A percentile compares a stretch with the other conserved stretches of the same genome.
phyloP scores from a whole-genome alignment of 1,140 invertebrate genomes.

The Propsilocerus akamusi region DNA sequence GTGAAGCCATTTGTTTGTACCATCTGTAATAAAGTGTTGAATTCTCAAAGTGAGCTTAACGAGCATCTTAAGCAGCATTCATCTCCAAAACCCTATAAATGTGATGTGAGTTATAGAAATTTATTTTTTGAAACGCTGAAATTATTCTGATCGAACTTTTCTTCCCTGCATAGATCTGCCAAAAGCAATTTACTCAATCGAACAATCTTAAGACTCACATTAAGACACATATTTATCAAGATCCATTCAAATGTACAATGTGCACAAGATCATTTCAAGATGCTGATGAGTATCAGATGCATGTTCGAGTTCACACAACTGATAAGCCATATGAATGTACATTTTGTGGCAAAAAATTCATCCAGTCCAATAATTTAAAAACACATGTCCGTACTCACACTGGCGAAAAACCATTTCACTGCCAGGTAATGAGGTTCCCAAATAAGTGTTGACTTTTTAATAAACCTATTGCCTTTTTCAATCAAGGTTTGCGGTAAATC shows the following conservation, averaged over 20 bases:
- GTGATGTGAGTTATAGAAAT: slow-evolving; percentile 35
- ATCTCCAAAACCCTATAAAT: slow-evolving; percentile 41
- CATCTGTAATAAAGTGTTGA: slow-evolving; percentile 27
- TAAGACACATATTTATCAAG: background rate
- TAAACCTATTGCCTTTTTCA: too few relatives aligned
- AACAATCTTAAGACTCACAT: background rate
- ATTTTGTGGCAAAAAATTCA: background rate
- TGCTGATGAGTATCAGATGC: background rate
- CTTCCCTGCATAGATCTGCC: background rate
- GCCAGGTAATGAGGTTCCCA: too few relatives aligned
- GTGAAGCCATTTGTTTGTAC: slow-evolving; percentile 36
- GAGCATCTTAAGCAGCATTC: slow-evolving; percentile 40
- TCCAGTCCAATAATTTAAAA: background rate
- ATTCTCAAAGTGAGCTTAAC: slow-evolving; percentile 18
- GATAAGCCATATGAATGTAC: slow-evolving; percentile 6
- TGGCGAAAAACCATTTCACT: slow-evolving; percentile 3
- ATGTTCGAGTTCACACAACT: background rate
- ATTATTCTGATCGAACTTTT: background rate
- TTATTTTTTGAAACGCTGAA: background rate
- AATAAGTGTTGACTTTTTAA: too few relatives aligned
- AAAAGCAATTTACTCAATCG: background rate
- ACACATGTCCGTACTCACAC: slow-evolving; percentile 4
- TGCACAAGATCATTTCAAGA: background rate
- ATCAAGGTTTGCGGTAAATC: background rate
- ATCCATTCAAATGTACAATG: background rate